Evolutionary conservation across 1,140 invertebrate species (phyloP).

Genomic region (Drosophila kepulauana): DNA sequence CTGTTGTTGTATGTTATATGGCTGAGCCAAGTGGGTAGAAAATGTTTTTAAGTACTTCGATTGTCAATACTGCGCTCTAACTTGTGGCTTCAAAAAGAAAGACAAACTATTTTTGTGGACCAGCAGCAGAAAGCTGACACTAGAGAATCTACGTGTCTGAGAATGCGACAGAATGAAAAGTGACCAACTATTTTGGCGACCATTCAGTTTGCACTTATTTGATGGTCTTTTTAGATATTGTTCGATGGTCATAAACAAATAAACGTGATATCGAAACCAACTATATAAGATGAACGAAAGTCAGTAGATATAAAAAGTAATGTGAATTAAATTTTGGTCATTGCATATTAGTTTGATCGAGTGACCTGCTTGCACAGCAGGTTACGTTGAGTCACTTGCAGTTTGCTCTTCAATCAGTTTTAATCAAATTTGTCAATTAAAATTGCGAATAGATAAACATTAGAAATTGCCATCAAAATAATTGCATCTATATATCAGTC

Average conservation of each 20-base stretch:
- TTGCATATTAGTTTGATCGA: background rate
- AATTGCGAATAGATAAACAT: slow-evolving; percentile 48
- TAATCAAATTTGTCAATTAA: slow-evolving; percentile 52
- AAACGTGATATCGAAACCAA: too few species aligned
- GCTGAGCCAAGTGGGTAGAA: slow-evolving; percentile 11
- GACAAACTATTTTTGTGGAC: background rate
- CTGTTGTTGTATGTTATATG: background rate
- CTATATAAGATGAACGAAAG: background rate
- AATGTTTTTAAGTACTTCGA: slow-evolving; percentile 21
- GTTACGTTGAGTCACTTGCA: background rate
- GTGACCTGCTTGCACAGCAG: slow-evolving; percentile 3
- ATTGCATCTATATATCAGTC: slow-evolving; percentile 63
- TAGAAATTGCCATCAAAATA: slow-evolving; percentile 68
- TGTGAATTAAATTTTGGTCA: background rate
- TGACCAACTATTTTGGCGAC: background rate
- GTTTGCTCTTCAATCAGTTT: slow-evolving; percentile 9
- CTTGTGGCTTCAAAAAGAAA: slow-evolving; percentile 7
- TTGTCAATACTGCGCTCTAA: slow-evolving; percentile 7
- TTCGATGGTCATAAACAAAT: too few species aligned
- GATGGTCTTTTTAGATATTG: background rate
- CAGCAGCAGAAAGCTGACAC: background rate
- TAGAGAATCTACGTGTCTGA: background rate
- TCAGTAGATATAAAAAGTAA: background rate
- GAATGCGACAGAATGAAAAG: background rate
- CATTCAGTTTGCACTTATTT: background rate